phyloP scores from a whole-genome alignment of 1,140 invertebrate species.

The Drosophila varians region DNA sequence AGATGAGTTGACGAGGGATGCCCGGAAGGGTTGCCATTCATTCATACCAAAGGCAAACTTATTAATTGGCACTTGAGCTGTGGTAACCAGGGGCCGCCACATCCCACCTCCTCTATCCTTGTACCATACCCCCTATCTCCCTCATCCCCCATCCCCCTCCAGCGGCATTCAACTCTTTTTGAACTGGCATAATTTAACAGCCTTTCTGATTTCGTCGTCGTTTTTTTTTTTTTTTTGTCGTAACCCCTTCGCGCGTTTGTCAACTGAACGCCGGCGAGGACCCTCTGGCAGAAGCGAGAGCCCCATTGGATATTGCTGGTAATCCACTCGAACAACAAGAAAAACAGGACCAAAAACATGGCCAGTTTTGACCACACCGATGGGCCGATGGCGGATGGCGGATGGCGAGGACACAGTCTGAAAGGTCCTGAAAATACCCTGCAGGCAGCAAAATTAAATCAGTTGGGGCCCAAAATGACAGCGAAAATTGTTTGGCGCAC shows the following conservation, averaged over 20 bases:
- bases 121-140: neutral
- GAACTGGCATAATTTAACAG: constrained; percentile 77
- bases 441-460: constrained; percentile 16
- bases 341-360: constrained; percentile 39
- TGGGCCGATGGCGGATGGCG: constrained; percentile 29
- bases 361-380: constrained; percentile 35
- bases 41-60: constrained; percentile 74
- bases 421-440: constrained; percentile 45
- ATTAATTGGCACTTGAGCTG: constrained; percentile 80
- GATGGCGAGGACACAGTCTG: constrained; percentile 18
- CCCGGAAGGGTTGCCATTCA: constrained; percentile 50
- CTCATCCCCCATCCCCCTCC: constrained; percentile 9
- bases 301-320: constrained; percentile 64
- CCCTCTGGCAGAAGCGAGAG: constrained; percentile 4
- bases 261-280: constrained; percentile 47
- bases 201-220: constrained; percentile 31
- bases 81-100: constrained; percentile 51
- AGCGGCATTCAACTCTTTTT: constrained; percentile 67
- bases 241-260: constrained; percentile 38
- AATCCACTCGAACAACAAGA: constrained; percentile 66
- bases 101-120: neutral
- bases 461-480: neutral
- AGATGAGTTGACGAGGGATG: constrained; percentile 56
- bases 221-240: constrained; percentile 13
- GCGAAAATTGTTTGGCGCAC: neutral